Evolutionary conservation across 1,140 invertebrate species (phyloP).

Genomic region (Zaprionus inermis): DNA sequence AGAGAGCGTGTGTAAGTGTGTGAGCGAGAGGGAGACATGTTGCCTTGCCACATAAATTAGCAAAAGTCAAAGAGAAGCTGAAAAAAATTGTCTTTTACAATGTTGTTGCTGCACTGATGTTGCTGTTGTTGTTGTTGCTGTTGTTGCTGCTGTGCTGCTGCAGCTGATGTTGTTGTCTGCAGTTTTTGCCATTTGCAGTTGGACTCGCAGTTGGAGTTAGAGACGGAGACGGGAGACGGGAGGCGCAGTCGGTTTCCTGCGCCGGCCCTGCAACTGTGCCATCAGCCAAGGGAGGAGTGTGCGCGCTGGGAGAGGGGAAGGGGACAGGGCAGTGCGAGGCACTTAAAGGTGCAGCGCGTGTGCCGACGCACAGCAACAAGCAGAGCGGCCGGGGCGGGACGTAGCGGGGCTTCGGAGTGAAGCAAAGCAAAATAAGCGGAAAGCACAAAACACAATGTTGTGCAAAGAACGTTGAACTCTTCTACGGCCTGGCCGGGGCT

Average conservation of each 20-base stretch:
- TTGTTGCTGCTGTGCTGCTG: conserved; percentile 42
- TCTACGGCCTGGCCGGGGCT: conserved; percentile 20
- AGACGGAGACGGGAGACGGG: conserved; percentile 5
- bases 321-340: conserved; percentile 43
- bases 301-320: neutral
- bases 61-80: conserved; percentile 56
- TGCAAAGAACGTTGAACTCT: conserved; percentile 81
- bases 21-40: neutral
- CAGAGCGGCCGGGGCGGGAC: neutral
- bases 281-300: conserved; percentile 6
- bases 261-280: conserved; percentile 38
- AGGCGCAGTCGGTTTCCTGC: conserved; percentile 45
- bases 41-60: conserved; percentile 77
- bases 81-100: conserved; percentile 75
- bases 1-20: conserved; percentile 25
- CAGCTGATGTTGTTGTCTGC: conserved; percentile 20
- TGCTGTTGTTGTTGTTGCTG: conserved; percentile 22
- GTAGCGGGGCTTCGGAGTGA: conserved; percentile 18
- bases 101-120: conserved; percentile 31
- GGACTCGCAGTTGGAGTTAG: conserved; percentile 24
- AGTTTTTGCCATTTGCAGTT: conserved; percentile 43
- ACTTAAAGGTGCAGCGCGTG: conserved; percentile 81
- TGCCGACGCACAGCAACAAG: conserved; percentile 64
- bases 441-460: conserved; percentile 82
- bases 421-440: conserved; percentile 74